Evolutionary conservation across 2,113 vertebrate genomes (phyloP), one percentile per base, ranked within the genome.

Genomic region (Peromyscus californicus): DNA sequence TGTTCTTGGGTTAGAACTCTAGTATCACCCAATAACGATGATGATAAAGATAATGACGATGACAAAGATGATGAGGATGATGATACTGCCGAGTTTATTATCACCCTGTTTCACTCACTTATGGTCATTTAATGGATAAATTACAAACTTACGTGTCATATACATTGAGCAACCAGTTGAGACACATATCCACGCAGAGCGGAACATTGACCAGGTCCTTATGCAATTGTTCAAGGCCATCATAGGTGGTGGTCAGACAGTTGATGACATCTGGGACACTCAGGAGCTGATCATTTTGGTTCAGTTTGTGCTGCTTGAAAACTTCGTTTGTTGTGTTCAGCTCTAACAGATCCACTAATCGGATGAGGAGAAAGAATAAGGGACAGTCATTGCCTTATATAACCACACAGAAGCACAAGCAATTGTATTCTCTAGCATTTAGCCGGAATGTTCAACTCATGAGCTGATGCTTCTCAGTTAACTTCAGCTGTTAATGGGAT

Each of bases 161-260:
- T 5, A 99, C 99, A 7, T 99, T 99, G 96, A 99, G 99, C 48
- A 99, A 98, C 99, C 99, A 99, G 98, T 99, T 99, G 97, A 99
- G 99, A 98, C 99, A 99, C 99, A 99, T 99, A 98, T 99, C 99
- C 12, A 99, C 99, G 36, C 99, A 99, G 95, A 99, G 99, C 0
- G 99, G 99, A 59, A 99, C 99, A 0, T 99, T 99, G 97, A 99
- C 99, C 98, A 99, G 98, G 96, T 99, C 99, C 96, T 99, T 99
- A 97, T 99, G 99, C 96, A 99, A 99, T 98, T 99, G 99, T 96
- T 99, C 99, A 94, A 99, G 99, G 51, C 99, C 99, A 16, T 99
- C 99, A 33, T 99, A 99, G 90, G 99, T 98, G 48, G 99, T 99
- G 12, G 99, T 99, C 98, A 99, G 99, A 97, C 99, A 99, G 98